These are phyloP conservation scores for Teleogryllus occipitalis DNA, from an alignment of 1,140 invertebrate genomes.

Conservation along the genomic window DNA sequence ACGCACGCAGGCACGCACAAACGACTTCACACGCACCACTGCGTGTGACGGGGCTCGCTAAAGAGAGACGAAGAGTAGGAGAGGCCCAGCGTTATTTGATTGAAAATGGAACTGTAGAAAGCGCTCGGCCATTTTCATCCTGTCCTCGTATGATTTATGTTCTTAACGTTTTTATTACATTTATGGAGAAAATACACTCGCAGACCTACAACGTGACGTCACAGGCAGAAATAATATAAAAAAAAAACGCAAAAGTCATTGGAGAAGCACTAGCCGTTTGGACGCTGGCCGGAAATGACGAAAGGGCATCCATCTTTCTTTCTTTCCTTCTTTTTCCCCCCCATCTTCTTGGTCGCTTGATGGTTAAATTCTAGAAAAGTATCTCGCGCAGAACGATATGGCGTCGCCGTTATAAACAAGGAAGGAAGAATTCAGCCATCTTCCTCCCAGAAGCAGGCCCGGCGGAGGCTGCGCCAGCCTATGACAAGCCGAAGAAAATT, in stretches of 20 bases:
- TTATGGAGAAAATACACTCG: background rate
- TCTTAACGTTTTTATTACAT: background rate
- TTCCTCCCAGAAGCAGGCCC: background rate
- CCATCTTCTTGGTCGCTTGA: background rate
- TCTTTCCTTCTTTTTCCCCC: too few species aligned
- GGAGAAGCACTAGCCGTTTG: background rate
- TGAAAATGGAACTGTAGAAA: background rate
- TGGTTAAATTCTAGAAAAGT: constrained; percentile 5
- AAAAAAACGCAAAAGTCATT: background rate
- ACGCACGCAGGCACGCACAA: background rate
- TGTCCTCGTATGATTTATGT: background rate
- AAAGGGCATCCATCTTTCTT: background rate
- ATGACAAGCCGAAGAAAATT: constrained; percentile 1
- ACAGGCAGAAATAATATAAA: background rate
- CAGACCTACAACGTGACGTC: background rate
- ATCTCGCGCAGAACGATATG: background rate
- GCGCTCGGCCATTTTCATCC: background rate
- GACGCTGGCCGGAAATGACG: background rate
- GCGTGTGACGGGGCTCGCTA: background rate
- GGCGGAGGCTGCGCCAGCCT: background rate
- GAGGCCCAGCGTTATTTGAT: background rate
- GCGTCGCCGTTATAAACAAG: background rate
- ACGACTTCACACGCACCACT: background rate
- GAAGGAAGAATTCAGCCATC: background rate
- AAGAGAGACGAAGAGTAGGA: background rate